Percentiles rank a stretch among this genome's conserved stretches.
Evolutionary conservation across 2,888 invertebrate species (phyloP).

Genomic region (Dasysyrphus albostriatus): DNA sequence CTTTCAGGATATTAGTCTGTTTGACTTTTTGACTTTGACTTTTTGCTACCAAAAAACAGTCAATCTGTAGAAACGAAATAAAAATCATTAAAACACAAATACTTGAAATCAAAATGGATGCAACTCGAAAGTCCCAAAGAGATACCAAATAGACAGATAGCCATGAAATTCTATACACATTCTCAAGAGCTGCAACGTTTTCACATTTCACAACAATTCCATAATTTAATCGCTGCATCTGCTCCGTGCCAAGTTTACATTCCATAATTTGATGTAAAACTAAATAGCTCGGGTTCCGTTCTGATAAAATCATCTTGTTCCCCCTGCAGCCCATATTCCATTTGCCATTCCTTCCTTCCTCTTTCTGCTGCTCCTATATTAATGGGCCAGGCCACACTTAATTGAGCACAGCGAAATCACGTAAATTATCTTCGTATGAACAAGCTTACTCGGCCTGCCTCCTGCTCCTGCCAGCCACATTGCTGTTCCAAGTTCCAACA

Average conservation of each 20-base stretch:
- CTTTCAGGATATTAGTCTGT: too few species aligned
- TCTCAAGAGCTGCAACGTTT: slow-evolving; percentile 37
- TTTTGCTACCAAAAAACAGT: not conserved
- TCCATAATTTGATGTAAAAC: slow-evolving; percentile 75
- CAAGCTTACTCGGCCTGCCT: slow-evolving; percentile 24
- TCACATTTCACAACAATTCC: slow-evolving; percentile 67
- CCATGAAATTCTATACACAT: slow-evolving; percentile 1
- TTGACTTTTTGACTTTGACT: too few species aligned
- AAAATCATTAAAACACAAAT: not conserved
- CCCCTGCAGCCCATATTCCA: not conserved
- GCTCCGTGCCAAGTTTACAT: slow-evolving; percentile 72
- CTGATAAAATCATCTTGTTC: slow-evolving; percentile 69
- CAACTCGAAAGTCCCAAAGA: not conserved
- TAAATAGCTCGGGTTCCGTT: slow-evolving; percentile 61
- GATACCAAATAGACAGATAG: not conserved
- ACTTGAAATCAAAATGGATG: not conserved
- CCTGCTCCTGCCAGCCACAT: slow-evolving; percentile 1
- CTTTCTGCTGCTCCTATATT: not conserved
- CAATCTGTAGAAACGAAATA: not conserved
- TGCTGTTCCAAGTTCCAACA: slow-evolving; percentile 28
- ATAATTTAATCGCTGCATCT: slow-evolving; percentile 70
- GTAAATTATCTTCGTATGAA: slow-evolving; percentile 72
- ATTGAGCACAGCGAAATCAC: slow-evolving; percentile 73
- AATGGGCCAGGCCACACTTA: slow-evolving; percentile 59
- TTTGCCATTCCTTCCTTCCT: not conserved